Percentiles rank a stretch among this genome's conserved stretches.
These are phyloP conservation scores for Polyploca ridens DNA, from an alignment of 2,888 invertebrate genomes.

Conservation along the genomic window DNA sequence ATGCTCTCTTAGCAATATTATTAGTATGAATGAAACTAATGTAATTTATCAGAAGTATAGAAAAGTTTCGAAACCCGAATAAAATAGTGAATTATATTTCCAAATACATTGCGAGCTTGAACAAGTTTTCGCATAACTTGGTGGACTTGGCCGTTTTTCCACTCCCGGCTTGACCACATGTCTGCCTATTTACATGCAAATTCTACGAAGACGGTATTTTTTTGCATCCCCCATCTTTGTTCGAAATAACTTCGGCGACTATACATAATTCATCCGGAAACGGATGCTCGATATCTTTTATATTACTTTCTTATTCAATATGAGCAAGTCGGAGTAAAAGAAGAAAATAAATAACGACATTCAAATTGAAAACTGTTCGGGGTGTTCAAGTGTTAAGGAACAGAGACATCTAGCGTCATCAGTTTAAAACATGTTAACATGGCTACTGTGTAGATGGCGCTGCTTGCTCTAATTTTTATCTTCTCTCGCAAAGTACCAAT, in stretches of 20 bases:
- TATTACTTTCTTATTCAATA: constrained; percentile 43
- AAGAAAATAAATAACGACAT: constrained; percentile 12
- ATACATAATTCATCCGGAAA: constrained; percentile 54
- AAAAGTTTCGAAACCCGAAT: constrained; percentile 29
- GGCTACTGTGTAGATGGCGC: constrained; percentile 40
- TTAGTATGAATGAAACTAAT: constrained; percentile 36
- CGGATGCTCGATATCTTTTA: constrained; percentile 40
- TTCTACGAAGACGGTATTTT: constrained; percentile 56
- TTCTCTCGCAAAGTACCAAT: constrained; percentile 18
- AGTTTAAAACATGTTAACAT: constrained; percentile 19
- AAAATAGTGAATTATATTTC: constrained; percentile 55
- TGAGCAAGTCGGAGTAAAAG: constrained; percentile 25
- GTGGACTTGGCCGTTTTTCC: constrained; percentile 31
- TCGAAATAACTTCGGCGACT: constrained; percentile 52
- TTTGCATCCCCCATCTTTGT: constrained; percentile 44
- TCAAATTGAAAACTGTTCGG: constrained; percentile 1
- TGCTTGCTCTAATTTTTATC: constrained; percentile 21
- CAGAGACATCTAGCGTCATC: constrained; percentile 41
- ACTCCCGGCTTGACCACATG: constrained; percentile 57
- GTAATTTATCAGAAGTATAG: constrained; percentile 51
- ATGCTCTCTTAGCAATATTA: constrained; percentile 25
- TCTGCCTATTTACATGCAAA: constrained; percentile 71
- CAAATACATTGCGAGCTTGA: constrained; percentile 46
- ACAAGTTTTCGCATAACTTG: constrained; percentile 70
- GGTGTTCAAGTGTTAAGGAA: constrained; percentile 13